These are phyloP conservation scores for Cheirogaleus major DNA, from an alignment of 2,797 vertebrate genomes.

Conservation along the genomic window DNA sequence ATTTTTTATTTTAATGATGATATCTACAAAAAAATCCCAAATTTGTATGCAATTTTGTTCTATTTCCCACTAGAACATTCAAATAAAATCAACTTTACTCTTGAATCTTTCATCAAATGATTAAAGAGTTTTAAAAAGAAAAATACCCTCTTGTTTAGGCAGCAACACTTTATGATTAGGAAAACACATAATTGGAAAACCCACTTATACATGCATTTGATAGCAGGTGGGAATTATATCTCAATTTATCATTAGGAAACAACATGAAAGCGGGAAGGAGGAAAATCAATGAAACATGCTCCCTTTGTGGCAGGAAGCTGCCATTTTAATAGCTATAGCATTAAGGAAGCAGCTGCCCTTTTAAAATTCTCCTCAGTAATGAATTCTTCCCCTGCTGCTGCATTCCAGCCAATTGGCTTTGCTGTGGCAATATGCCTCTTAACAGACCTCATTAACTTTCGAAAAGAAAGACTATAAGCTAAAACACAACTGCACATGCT, in stretches of 20 bases:
- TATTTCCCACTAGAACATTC: not conserved
- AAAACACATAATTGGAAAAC: constrained; percentile 37
- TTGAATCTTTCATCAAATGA: not conserved
- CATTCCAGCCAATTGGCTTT: constrained; percentile 56
- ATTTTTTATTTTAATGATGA: not conserved
- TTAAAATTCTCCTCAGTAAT: constrained; percentile 45
- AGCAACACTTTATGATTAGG: not conserved
- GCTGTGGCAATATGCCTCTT: constrained; percentile 49
- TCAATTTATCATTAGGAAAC: constrained; percentile 20
- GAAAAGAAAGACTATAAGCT: constrained; percentile 47
- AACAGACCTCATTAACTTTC: constrained; percentile 67
- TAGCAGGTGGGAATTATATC: constrained; percentile 8
- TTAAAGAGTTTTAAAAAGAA: not conserved
- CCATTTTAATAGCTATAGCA: constrained; percentile 26
- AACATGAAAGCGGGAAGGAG: constrained; percentile 4
- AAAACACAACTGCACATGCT: constrained; percentile 46
- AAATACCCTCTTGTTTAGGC: not conserved
- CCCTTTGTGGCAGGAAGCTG: constrained; percentile 39
- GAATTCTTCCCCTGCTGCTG: constrained; percentile 51
- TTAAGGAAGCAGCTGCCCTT: constrained; percentile 70
- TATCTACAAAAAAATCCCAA: not conserved
- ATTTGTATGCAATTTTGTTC: not conserved
- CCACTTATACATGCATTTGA: not conserved
- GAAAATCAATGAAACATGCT: constrained; percentile 52
- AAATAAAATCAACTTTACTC: constrained; percentile 10